Base-by-base conservation (phyloP, 2,888 invertebrate genomes). In the Dendrolimus houi region DNA sequence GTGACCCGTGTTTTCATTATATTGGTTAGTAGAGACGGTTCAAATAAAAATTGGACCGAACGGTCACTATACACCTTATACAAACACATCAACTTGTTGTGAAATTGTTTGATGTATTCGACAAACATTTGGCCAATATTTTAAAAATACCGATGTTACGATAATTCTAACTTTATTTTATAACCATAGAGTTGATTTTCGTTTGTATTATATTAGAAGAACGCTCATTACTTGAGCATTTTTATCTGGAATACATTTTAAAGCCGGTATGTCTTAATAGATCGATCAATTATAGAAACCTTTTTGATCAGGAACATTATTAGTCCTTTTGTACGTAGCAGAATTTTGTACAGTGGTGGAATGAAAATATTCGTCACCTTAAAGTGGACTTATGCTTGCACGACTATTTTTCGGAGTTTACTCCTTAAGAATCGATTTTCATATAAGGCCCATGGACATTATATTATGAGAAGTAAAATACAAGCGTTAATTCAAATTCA, bases 71-170 rank as follows among this genome's bases (percentile, higher is more conserved):
- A 75, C 77, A 76, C 77, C 77, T 77, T 76, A 68, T 69, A 73
- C 75, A 77, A 80, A 82, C 72, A 74, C 71, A 69, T 76, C 70
- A 63, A 65, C 67, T 62, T 67, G 61, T 67, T 67, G 64, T 64
- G 72, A 70, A 73, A 70, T 74, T 74, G 76, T 76, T 77, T 78
- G 75, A 75, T 72, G 72, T 72, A 69, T 71, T 70, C 69, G 69
- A 70, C 71, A 72, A 70, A 71, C 65, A 69, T 70, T 68, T 61
- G 67, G 57, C 63, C 54, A 59, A 59, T 13, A 41, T 56, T 55
- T 62, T 56, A 47, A 52, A 54, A n/a, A 47, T 56, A 8, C 54
- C 14, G 9, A 8, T 42, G 53, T 14, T 14, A 41, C 8, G 41
- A 40, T 7, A 56, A 41, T 53, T 52, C 14, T 8, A 14, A 53